Evolutionary conservation across 2,113 vertebrate species (phyloP), one percentile per base, ranked within the genome.

Genomic region (Xiphophorus maculatus): DNA sequence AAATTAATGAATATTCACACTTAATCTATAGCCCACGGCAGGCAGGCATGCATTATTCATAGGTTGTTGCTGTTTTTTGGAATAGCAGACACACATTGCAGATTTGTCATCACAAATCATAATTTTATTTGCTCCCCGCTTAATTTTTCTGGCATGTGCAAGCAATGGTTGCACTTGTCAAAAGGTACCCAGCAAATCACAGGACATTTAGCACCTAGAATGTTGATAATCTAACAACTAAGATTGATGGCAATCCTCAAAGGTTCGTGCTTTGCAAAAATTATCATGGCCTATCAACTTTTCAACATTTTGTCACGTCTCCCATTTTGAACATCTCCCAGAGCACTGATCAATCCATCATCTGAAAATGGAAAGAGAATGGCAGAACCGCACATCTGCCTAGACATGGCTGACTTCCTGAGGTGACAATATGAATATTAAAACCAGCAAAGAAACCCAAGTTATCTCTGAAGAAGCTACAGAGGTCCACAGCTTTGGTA

Each of bases 1-100:
- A 91, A 91, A 93, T 93, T 88, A 94, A 95, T 94, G 93, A 95
- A 94, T 93, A 95, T 95, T 95, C 94, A 94, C 89, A 91, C 91
- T 93, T 93, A 93, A 94, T 94, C 92, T 94, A 93, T 93, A 95
- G 93, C 93, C 93, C 77, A 89, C 76, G 89, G 93, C 91, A 73
- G 90, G 93, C 91, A 73, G 28, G 42, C 65, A 76, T 95, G 84
- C 82, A 94, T 94, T 93, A 95, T 95, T 94, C 92, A 95, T 91
- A 79, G 87, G 79, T 82, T 84, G 86, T 89, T 90, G 83, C 86
- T 87, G 86, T 87, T 90, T 86, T 85, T 90, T 86, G 79, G 87
- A 79, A 83, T 77, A 64, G 85, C 73, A 73, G 63, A 60, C 83
- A 87, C 81, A 71, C 81, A 60, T 83, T 86, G 91, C 88, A 86